A percentile compares a stretch with the other conserved stretches of the same genome.
These are phyloP conservation scores for Thera obeliscata DNA, from an alignment of 2,888 invertebrate species.

Conservation along the genomic window DNA sequence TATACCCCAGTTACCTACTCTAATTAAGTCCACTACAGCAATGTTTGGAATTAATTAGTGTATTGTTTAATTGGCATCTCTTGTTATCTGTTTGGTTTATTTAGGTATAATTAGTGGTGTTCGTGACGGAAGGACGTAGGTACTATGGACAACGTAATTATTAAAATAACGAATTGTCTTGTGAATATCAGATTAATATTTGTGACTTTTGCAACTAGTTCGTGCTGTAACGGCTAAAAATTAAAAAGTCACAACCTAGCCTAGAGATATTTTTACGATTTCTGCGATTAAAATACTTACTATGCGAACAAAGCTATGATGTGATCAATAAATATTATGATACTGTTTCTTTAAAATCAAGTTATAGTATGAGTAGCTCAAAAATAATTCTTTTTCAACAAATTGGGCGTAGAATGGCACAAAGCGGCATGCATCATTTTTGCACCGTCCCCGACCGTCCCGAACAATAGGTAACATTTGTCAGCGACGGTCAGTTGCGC, in stretches of 20 bases:
- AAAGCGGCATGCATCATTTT: constrained; percentile 23
- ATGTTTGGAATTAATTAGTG: constrained; percentile 85
- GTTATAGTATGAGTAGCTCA: too few species aligned
- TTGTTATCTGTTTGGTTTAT: constrained; percentile 84
- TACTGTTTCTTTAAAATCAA: too few species aligned
- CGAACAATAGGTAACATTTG: constrained; percentile 25
- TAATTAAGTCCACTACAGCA: constrained; percentile 84
- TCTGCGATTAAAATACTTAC: too few species aligned
- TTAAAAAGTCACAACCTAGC: too few species aligned
- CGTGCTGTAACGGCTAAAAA: too few species aligned
- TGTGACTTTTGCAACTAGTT: too few species aligned
- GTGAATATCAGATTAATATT: not conserved
- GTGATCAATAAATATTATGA: too few species aligned
- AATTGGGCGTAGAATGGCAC: constrained; percentile 11
- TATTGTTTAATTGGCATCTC: constrained; percentile 85
- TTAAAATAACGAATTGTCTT: not conserved
- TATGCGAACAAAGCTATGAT: too few species aligned
- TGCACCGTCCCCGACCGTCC: constrained; percentile 12
- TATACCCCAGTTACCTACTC: constrained; percentile 60
- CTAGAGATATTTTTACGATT: too few species aligned
- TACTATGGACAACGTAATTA: constrained; percentile 35
- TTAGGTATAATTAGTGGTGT: constrained; percentile 80
- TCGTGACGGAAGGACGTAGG: constrained; percentile 69
- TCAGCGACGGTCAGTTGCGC: constrained; percentile 33
- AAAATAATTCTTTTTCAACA: not conserved